Conservation (phyloP, 2,888 invertebrate genomes). For the Pogonocherus hispidulus region DNA sequence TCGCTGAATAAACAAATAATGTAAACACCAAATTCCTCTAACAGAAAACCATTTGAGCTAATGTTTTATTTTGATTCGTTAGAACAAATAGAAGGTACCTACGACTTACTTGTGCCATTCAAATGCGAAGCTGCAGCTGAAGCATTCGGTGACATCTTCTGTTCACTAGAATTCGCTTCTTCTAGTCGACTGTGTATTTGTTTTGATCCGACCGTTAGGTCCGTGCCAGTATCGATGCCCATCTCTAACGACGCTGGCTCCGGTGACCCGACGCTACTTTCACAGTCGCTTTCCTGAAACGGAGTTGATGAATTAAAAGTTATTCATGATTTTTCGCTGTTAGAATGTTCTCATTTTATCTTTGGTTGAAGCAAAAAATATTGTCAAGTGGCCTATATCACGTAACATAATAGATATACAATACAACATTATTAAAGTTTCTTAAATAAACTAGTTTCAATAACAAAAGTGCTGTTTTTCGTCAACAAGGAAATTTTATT, state of each 20-base stretch:
- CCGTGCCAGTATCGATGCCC: constrained; percentile 67
- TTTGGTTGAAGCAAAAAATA: no score
- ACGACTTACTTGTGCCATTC: constrained; percentile 77
- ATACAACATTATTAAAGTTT: no score
- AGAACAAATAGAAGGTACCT: neutral
- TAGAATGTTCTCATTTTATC: neutral
- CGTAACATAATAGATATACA: no score
- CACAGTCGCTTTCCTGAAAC: constrained; percentile 76
- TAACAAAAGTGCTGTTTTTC: no score
- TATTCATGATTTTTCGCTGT: neutral
- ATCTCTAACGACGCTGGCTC: constrained; percentile 69
- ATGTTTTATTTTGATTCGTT: constrained; percentile 40
- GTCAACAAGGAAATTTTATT: no score
- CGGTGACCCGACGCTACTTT: constrained; percentile 77
- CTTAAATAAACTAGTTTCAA: no score
- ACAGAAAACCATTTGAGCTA: no score
- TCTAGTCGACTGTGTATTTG: constrained; percentile 56
- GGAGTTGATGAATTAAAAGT: constrained; percentile 35
- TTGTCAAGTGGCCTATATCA: no score
- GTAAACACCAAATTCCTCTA: no score
- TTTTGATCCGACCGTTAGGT: constrained; percentile 61
- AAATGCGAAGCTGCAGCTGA: constrained; percentile 73
- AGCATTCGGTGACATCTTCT: constrained; percentile 65
- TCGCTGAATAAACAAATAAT: no score
- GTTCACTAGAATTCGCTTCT: constrained; percentile 54